Percentiles rank a stretch among this genome's conserved stretches.
Evolutionary conservation across 2,888 invertebrate genomes (phyloP).

Genomic region (Lepidocyrtoides sp.): DNA sequence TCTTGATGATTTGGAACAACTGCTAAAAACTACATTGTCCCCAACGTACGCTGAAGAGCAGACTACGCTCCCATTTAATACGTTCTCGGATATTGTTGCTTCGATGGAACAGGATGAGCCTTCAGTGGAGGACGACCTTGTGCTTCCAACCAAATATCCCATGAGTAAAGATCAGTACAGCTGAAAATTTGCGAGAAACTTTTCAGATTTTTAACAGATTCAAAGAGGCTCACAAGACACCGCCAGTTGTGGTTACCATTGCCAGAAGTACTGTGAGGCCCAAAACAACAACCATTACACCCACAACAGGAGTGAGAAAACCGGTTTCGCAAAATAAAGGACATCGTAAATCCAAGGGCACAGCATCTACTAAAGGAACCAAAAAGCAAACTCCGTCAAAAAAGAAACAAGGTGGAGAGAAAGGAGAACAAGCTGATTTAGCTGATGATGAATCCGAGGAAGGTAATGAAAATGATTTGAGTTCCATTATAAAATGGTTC

Average conservation of each 20-base stretch:
- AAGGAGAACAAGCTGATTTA: slow-evolving; percentile 5
- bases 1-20: slow-evolving; percentile 41
- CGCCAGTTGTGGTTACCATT: not conserved
- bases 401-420: not conserved
- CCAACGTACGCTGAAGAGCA: slow-evolving; percentile 38
- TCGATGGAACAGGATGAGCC: not conserved
- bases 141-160: slow-evolving; percentile 52
- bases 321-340: not conserved
- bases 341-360: not conserved
- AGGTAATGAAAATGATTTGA: not conserved
- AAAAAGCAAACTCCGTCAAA: not conserved
- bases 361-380: too few relatives aligned
- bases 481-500: not conserved
- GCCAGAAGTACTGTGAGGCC: not conserved
- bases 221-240: slow-evolving; percentile 47
- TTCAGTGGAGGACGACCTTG: slow-evolving; percentile 20
- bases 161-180: slow-evolving; percentile 60
- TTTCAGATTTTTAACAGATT: slow-evolving; percentile 56
- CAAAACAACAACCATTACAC: not conserved
- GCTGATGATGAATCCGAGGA: not conserved
- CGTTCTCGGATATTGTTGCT: not conserved
- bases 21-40: slow-evolving; percentile 35
- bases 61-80: not conserved
- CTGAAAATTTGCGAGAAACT: slow-evolving; percentile 51
- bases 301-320: not conserved